phyloP scores from a whole-genome alignment of 2,797 vertebrate genomes.

The Enteromius mattozi region DNA sequence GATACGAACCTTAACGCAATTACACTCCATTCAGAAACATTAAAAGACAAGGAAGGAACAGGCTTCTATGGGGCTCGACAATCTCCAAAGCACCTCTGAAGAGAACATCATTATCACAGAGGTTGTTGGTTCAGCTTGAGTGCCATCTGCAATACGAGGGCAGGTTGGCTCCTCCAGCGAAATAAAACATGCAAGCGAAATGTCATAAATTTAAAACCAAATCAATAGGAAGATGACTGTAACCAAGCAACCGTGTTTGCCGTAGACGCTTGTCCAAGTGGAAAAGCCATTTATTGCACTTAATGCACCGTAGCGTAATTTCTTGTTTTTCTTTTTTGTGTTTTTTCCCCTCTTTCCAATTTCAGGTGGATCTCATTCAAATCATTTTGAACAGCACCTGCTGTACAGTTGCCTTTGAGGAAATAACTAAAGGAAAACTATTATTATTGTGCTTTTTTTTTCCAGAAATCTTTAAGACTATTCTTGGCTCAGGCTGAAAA shows the following conservation, averaged over 20 bases:
- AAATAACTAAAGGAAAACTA: slow-evolving; percentile 40
- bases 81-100: slow-evolving; percentile 55
- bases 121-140: slow-evolving; percentile 55
- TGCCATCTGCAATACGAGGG: slow-evolving; percentile 56
- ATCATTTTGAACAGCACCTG: slow-evolving; percentile 52
- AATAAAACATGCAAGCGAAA: slow-evolving; percentile 47
- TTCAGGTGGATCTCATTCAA: slow-evolving; percentile 52
- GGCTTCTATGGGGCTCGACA: slow-evolving; percentile 36
- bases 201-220: slow-evolving; percentile 62
- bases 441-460: slow-evolving; percentile 32
- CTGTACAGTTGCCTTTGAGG: slow-evolving; percentile 38
- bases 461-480: slow-evolving; percentile 26
- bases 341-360: slow-evolving; percentile 21
- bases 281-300: slow-evolving; percentile 58
- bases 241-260: slow-evolving; percentile 67
- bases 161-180: slow-evolving; percentile 51
- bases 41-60: slow-evolving; percentile 50
- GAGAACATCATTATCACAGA: slow-evolving; percentile 58
- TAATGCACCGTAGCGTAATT: slow-evolving; percentile 56
- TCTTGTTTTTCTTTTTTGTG: slow-evolving; percentile 20
- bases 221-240: slow-evolving; percentile 61
- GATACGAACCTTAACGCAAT: slow-evolving; percentile 36
- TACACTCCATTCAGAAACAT: slow-evolving; percentile 43
- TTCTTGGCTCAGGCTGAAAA: slow-evolving; percentile 34
- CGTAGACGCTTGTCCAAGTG: slow-evolving; percentile 56